Percentiles rank a stretch among this genome's conserved stretches.
Conservation (phyloP, 2,797 vertebrate species). For the Ibycter americanus region DNA sequence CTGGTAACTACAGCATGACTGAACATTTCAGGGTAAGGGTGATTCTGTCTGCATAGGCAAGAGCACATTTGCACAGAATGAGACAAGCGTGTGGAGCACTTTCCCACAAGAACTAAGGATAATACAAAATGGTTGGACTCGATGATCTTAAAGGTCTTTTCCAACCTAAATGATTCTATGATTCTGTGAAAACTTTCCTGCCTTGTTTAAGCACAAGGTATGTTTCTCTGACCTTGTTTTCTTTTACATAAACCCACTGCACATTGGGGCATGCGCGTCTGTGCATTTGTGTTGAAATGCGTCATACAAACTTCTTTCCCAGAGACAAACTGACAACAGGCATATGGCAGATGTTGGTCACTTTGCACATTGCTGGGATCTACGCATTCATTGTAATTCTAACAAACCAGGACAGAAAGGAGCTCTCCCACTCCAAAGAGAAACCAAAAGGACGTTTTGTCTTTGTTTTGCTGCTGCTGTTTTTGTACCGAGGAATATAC, state of each 20-base stretch:
- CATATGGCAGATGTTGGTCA: rapidly evolving
- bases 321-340: not conserved
- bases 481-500: not conserved
- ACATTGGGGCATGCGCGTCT: not conserved
- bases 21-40: not conserved
- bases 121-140: too few relatives aligned
- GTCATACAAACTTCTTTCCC: not conserved
- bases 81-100: not conserved
- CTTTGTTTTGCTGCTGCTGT: not conserved
- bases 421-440: not conserved
- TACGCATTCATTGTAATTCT: not conserved
- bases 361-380: not conserved
- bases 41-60: not conserved
- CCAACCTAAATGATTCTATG: too few relatives aligned
- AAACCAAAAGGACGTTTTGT: not conserved
- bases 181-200: not conserved
- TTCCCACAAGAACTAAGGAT: not conserved
- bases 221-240: not conserved
- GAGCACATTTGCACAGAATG: not conserved
- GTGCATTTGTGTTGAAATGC: not conserved
- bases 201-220: not conserved
- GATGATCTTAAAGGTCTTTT: too few relatives aligned
- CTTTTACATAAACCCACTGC: not conserved
- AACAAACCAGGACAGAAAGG: not conserved
- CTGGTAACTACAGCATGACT: not conserved